These are phyloP conservation scores for Entosphenus tridentatus DNA, from an alignment of 2,113 vertebrate genomes.

Conservation along the genomic window DNA sequence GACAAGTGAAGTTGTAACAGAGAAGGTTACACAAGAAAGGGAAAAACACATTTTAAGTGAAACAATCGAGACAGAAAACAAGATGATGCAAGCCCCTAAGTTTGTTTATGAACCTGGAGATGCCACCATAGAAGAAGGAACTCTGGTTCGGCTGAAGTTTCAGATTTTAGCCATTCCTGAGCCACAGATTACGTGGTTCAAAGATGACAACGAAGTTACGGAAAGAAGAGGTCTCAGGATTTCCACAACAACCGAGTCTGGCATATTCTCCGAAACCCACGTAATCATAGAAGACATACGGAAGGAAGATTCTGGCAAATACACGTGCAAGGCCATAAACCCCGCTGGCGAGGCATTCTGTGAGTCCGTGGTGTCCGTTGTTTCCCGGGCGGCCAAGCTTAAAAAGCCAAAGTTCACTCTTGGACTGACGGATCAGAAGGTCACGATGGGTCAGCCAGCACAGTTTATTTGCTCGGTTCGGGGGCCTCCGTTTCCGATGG, in stretches of 20 bases:
- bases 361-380: conserved; percentile 6
- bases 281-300: conserved; percentile 11
- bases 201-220: conserved; percentile 6
- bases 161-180: conserved; percentile 7
- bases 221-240: conserved; percentile 7
- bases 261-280: conserved; percentile 12
- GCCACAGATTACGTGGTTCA: conserved; percentile 8
- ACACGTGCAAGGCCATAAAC: conserved; percentile 65
- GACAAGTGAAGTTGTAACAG: too few species aligned
- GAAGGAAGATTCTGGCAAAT: conserved; percentile 73
- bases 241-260: conserved; percentile 9
- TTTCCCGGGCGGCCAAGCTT: conserved; percentile 9
- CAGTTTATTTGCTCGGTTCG: conserved; percentile 42
- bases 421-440: conserved; percentile 33
- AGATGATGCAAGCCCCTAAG: too few species aligned
- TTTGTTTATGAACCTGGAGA: too few species aligned
- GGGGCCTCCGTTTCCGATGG: conserved; percentile 26
- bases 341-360: conserved; percentile 48
- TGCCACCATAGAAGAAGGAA: too few species aligned
- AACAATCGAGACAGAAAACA: too few species aligned
- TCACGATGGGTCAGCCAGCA: conserved; percentile 28
- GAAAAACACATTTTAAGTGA: too few species aligned
- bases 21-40: too few species aligned
- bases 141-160: conserved; percentile 6
- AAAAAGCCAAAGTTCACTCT: conserved; percentile 25